These are phyloP conservation scores for Sapayoa aenigma DNA, from an alignment of 2,113 vertebrate species.

Conservation along the genomic window DNA sequence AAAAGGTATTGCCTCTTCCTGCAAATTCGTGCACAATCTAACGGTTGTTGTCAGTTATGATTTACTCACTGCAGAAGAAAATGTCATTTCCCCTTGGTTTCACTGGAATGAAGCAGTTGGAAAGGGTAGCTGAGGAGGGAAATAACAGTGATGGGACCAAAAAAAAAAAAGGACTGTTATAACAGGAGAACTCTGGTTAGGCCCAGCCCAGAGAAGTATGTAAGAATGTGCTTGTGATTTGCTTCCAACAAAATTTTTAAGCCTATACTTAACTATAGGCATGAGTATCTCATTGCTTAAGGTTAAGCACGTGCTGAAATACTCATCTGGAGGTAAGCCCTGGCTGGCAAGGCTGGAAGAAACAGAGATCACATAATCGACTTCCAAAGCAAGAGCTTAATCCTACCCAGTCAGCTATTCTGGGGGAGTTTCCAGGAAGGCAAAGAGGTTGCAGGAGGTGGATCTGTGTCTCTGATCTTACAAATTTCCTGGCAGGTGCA, in stretches of 20 bases:
- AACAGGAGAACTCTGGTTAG: slow-evolving; percentile 21
- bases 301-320: slow-evolving; percentile 63
- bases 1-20: neutral
- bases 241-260: slow-evolving; percentile 57
- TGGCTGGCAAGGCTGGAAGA: slow-evolving; percentile 55
- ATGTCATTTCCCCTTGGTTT: slow-evolving; percentile 3
- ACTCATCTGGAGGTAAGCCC: slow-evolving; percentile 58
- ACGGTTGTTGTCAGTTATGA: neutral
- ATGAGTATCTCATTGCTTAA: slow-evolving; percentile 40
- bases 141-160: neutral
- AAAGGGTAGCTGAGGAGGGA: neutral
- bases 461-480: slow-evolving; percentile 49
- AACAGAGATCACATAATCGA: slow-evolving; percentile 43
- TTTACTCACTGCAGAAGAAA: neutral
- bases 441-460: slow-evolving; percentile 48
- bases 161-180: neutral
- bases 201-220: slow-evolving; percentile 43
- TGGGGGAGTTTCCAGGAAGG: slow-evolving; percentile 57
- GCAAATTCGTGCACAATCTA: neutral
- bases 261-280: slow-evolving; percentile 30
- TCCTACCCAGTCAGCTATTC: slow-evolving; percentile 50
- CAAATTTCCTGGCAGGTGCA: slow-evolving; percentile 61
- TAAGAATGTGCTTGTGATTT: slow-evolving; percentile 63
- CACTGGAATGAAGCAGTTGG: neutral
- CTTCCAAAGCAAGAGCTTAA: slow-evolving; percentile 41